Conservation (phyloP, 2,888 invertebrate genomes). For the Dryadula phaetusa region DNA sequence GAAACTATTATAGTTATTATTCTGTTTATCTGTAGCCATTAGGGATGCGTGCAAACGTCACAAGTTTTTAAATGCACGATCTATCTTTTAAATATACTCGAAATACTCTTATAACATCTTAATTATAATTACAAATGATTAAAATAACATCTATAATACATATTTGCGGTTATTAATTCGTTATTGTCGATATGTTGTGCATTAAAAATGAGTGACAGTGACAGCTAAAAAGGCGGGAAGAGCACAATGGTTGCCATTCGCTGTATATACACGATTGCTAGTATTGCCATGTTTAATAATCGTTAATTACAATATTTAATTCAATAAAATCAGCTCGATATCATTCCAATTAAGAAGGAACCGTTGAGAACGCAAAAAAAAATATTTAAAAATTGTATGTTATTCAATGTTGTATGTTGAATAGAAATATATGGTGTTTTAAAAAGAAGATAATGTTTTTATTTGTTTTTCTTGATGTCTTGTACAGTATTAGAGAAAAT, state of each 20-base stretch:
- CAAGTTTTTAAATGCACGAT: slow-evolving; percentile 23
- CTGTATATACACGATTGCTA: slow-evolving; percentile 55
- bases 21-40: slow-evolving; percentile 54
- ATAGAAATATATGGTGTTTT: slow-evolving; percentile 78
- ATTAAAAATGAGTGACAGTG: slow-evolving; percentile 35
- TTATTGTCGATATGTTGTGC: slow-evolving; percentile 12
- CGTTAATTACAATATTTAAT: slow-evolving; percentile 49
- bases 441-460: slow-evolving; percentile 66
- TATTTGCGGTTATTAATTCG: background rate
- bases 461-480: slow-evolving; percentile 58
- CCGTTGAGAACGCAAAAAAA: slow-evolving; percentile 62
- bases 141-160: background rate
- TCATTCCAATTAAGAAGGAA: slow-evolving; percentile 76
- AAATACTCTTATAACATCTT: slow-evolving; percentile 17
- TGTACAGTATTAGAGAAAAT: slow-evolving; percentile 80
- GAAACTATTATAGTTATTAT: slow-evolving; percentile 59
- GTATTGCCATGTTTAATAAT: slow-evolving; percentile 50
- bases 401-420: slow-evolving; percentile 79
- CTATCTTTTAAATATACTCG: slow-evolving; percentile 13
- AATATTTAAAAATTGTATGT: slow-evolving; percentile 67
- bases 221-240: slow-evolving; percentile 37
- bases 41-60: slow-evolving; percentile 41
- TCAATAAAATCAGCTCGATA: slow-evolving; percentile 73
- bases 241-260: slow-evolving; percentile 44
- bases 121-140: slow-evolving; percentile 5